Percentiles rank a stretch among this genome's conserved stretches.
These are phyloP conservation scores for Phyllotreta cruciferae DNA, from an alignment of 2,888 invertebrate genomes.

Conservation along the genomic window DNA sequence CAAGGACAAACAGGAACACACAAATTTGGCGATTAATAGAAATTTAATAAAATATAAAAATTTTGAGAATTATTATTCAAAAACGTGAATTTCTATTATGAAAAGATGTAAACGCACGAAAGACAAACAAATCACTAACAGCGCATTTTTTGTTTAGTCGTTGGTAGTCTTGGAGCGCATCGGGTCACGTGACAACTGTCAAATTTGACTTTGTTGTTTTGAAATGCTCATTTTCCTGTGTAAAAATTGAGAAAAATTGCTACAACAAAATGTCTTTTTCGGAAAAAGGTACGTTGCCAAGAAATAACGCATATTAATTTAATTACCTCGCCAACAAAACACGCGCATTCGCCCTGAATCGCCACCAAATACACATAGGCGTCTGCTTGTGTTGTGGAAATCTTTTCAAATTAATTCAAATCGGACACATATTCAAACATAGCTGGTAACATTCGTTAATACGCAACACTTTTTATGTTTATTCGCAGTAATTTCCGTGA, in stretches of 20 bases:
- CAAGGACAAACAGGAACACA: neutral
- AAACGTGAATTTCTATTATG: neutral
- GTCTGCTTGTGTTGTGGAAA: constrained; percentile 40
- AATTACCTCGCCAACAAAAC: neutral
- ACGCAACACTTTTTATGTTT: constrained; percentile 15
- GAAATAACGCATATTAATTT: constrained; percentile 13
- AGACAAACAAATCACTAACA: too few species aligned
- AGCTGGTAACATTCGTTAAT: neutral
- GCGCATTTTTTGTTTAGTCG: constrained; percentile 26
- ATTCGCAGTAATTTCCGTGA: constrained; percentile 43
- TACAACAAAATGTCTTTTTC: constrained; percentile 47
- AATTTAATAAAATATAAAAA: neutral
- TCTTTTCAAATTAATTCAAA: constrained; percentile 39
- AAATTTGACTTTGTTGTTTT: constrained; percentile 55
- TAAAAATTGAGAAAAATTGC: constrained; percentile 39
- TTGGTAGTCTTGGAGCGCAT: constrained; percentile 41
- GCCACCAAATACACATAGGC: constrained; percentile 42
- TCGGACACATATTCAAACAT: neutral
- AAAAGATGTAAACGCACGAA: constrained; percentile 4
- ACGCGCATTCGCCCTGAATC: neutral
- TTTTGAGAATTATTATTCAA: constrained; percentile 1
- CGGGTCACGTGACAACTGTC: constrained; percentile 50
- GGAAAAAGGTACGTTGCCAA: constrained; percentile 47
- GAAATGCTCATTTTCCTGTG: constrained; percentile 50
- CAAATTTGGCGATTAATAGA: neutral